Conservation (phyloP, 2,888 invertebrate species). For the Drosophila subquinaria region DNA sequence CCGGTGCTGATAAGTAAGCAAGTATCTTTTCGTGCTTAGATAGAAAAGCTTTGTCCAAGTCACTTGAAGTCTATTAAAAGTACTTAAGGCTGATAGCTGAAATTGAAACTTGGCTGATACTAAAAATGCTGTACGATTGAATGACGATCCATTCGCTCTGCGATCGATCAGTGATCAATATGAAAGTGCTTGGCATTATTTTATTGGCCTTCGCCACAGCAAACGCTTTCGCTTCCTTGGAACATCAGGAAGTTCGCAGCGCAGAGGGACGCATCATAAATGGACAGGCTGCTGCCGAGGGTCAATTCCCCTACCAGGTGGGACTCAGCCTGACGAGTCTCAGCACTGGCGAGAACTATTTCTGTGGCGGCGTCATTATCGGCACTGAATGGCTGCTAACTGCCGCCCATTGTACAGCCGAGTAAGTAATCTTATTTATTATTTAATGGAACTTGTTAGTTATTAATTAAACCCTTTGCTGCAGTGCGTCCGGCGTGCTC, state of each 20-base stretch:
- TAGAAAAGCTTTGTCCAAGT: background rate
- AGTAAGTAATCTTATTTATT: constrained; percentile 22
- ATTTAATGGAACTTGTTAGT: no score
- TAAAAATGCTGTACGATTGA: background rate
- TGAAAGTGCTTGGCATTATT: constrained; percentile 15
- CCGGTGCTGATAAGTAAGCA: constrained; percentile 2
- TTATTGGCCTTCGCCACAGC: constrained; percentile 4
- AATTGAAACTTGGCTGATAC: constrained; percentile 7
- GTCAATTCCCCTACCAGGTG: constrained; percentile 58
- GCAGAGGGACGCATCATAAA: constrained; percentile 55
- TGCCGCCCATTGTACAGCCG: constrained; percentile 52
- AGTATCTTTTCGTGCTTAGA: background rate
- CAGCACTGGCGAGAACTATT: constrained; percentile 13
- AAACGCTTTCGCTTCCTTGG: background rate
- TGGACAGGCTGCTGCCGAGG: constrained; percentile 41
- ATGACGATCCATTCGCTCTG: background rate
- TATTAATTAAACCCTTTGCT: background rate
- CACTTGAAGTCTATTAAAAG: background rate
- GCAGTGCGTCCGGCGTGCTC: constrained; percentile 34
- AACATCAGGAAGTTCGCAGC: background rate
- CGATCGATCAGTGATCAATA: constrained; percentile 3
- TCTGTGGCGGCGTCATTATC: constrained; percentile 57
- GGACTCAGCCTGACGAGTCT: constrained; percentile 39
- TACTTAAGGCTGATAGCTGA: background rate
- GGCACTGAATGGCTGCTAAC: constrained; percentile 40